Evolutionary conservation across 2,797 vertebrate genomes (phyloP), one percentile per base, ranked within the genome.

Genomic region (Miichthys miiuy): DNA sequence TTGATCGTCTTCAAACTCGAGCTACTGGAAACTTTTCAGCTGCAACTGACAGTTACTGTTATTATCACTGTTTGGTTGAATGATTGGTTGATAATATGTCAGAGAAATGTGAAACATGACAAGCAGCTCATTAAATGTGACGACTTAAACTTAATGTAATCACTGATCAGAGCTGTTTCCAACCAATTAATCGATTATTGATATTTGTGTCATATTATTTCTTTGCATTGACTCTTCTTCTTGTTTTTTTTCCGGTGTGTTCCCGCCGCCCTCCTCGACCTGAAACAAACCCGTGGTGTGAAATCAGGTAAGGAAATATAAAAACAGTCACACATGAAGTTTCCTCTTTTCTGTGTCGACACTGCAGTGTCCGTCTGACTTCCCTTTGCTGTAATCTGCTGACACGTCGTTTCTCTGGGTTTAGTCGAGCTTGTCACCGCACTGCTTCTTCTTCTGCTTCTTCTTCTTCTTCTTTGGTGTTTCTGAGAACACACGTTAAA

Each of bases 401-500:
- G 90, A 89, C 83, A 61, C 47, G 54, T 3, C 25, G 25, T 68
- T 81, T 85, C 66, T 51, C n/a, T 38, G 44, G 55, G 46, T 65
- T 81, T 60, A 48, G 75, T 48, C 72, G 85, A 87, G 82, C 86
- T 77, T 20, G 62, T 81, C 76, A 76, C 60, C 80, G 11, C 71
- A 80, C 52, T 64, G 76, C 50, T 91, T 90, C 91, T 91, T 74
- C 87, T 91, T 91, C 81, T 34, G 8, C 50, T 64, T 71, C 54
- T 81, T 78, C 50, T 91, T 90, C 91, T 91, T 74, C 87, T 91
- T 91, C 81, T 38, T 38, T 38, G 34, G 8, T 74, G 80, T 67
- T 90, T 89, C 86, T 86, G 67, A 87, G 86, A 90, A 91, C 75
- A 76, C 75, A 72, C 79, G 8, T 38, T 38, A 9, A 38, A 38